Conservation (phyloP, 2,888 invertebrate genomes). For the Tiliacea citrago region DNA sequence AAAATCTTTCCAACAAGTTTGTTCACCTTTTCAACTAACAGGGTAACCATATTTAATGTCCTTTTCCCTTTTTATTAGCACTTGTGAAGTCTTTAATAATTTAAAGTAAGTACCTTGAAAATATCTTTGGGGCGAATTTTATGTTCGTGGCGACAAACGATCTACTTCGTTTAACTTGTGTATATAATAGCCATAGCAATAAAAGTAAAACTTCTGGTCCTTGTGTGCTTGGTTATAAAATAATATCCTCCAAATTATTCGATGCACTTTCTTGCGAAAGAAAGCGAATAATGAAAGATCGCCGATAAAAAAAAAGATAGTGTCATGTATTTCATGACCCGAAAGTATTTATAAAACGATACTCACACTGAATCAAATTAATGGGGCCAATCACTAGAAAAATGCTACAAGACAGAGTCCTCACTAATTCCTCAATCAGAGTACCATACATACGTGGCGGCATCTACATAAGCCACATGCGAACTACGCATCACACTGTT, state of each 20-base stretch:
- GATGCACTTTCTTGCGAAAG: neutral
- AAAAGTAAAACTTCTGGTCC: neutral
- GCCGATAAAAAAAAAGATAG: neutral
- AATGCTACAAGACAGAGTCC: neutral
- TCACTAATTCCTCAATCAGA: neutral
- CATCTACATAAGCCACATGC: too few relatives aligned
- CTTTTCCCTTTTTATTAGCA: constrained; percentile 2
- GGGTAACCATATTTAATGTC: constrained; percentile 35
- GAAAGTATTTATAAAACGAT: neutral
- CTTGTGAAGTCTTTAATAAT: constrained; percentile 2
- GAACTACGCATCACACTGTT: too few relatives aligned
- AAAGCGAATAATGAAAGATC: neutral
- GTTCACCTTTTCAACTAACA: constrained; percentile 40
- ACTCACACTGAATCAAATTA: neutral
- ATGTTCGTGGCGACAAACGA: constrained; percentile 5
- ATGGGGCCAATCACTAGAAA: neutral
- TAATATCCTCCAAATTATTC: too few relatives aligned
- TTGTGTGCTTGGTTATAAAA: neutral
- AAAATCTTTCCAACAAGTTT: constrained; percentile 48
- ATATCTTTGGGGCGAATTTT: constrained; percentile 1
- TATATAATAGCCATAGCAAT: neutral
- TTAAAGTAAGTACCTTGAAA: constrained; percentile 33
- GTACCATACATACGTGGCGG: too few relatives aligned
- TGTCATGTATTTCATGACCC: neutral
- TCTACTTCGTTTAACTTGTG: neutral